Base-by-base conservation (phyloP, 2,113 vertebrate genomes). In the Oceanodroma tethys region DNA sequence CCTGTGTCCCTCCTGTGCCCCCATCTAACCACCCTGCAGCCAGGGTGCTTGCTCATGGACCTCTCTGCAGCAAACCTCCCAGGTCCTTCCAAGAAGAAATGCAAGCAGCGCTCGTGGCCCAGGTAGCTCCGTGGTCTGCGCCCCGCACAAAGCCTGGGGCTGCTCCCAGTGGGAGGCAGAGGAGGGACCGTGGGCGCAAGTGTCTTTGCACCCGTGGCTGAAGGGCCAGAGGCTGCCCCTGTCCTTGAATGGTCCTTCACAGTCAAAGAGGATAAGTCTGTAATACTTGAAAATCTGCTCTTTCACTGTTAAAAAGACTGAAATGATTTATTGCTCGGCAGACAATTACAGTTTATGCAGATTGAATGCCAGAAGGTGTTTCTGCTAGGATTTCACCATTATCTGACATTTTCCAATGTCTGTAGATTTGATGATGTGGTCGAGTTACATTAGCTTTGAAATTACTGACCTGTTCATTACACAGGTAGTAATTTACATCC, bases 401-500 rank as follows among this genome's bases (percentile, higher is more conserved):
- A 72, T 70, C 63, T 88, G 83, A 40, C 40, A 90, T 80, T 86
- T 82, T 88, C 50, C 50, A 52, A 3, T 27, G 55, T 40, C 53
- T 62, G 45, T 36, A 84, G 81, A 74, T 94, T 73, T 89, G 92
- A 93, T 81, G 34, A 73, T 76, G 58, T n/a, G 68, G 45, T 56
- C 0, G 30, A 84, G 63, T 81, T 81, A 93, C 67, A 76, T 84
- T 74, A 93, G 48, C 63, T 78, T 93, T 78, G 63, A 89, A 86
- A 86, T 81, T 70, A 82, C 56, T 91, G 78, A 86, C 76, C 65
- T 80, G 30, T 78, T 91, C 63, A 66, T 94, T 89, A 73, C 59
- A 53, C 36, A 87, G 53, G 55, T 91, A 91, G 72, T 12, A 86
- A 95, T 95, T 94, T 91, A 86, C 68, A 84, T 78, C 25, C 43